Percentiles rank a stretch among this genome's conserved stretches.
Conservation (phyloP, 2,888 invertebrate genomes). For the Mesoligia furuncula region DNA sequence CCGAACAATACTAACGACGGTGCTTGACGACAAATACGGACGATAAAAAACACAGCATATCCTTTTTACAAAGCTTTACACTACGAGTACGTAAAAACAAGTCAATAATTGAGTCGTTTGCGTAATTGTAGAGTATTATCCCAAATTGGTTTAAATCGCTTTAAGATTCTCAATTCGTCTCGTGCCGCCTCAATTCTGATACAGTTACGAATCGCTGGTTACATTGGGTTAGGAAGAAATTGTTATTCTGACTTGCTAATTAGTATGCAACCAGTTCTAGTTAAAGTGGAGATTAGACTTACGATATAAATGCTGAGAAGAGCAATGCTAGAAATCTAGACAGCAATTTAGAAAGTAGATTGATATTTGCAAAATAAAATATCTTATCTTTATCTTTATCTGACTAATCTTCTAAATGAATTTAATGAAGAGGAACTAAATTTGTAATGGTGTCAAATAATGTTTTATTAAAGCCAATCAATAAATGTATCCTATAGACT, state of each 20-base stretch:
- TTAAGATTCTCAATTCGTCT: slow-evolving; percentile 54
- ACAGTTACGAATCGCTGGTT: slow-evolving; percentile 38
- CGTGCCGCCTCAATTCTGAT: slow-evolving; percentile 30
- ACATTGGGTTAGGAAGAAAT: slow-evolving; percentile 33
- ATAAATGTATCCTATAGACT: neutral
- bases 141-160: slow-evolving; percentile 42
- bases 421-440: neutral
- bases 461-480: slow-evolving; percentile 18
- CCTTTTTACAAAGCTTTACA: neutral
- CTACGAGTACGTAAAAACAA: slow-evolving; percentile 6
- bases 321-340: slow-evolving; percentile 24
- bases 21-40: neutral
- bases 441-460: slow-evolving; percentile 17
- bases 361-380: neutral
- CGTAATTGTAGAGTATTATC: slow-evolving; percentile 45
- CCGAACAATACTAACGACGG: neutral
- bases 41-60: neutral
- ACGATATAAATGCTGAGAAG: slow-evolving; percentile 10
- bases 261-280: slow-evolving; percentile 22
- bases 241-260: slow-evolving; percentile 25
- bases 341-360: slow-evolving; percentile 32
- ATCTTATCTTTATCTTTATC: too few relatives aligned
- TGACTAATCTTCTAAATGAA: neutral
- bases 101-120: slow-evolving; percentile 32
- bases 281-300: slow-evolving; percentile 9